These are phyloP conservation scores for Strix uralensis DNA, from an alignment of 2,113 vertebrate species.

Conservation along the genomic window DNA sequence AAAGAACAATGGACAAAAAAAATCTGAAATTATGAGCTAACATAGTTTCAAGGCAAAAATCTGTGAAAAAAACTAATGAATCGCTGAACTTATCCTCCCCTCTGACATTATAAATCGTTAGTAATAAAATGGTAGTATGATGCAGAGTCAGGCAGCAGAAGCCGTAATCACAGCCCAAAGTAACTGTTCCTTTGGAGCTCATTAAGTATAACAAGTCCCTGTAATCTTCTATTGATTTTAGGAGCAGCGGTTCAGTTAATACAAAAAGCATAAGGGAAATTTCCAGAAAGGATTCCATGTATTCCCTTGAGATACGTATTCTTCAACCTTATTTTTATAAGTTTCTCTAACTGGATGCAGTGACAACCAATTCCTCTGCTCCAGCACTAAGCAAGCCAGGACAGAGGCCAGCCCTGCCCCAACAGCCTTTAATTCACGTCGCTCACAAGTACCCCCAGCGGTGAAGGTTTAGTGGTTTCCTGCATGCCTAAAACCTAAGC, in stretches of 20 bases:
- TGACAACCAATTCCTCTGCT: neutral
- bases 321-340: neutral
- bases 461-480: neutral
- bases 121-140: neutral
- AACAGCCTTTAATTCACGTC: neutral
- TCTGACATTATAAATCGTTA: neutral
- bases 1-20: neutral
- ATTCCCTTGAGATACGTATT: neutral
- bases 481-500: neutral
- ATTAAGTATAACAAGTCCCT: neutral
- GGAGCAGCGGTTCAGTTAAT: neutral
- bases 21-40: neutral
- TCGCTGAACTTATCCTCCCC: neutral
- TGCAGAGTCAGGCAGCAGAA: neutral
- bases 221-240: slow-evolving; percentile 9
- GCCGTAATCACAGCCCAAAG: neutral
- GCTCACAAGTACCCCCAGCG: fast-evolving
- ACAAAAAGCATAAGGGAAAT: neutral
- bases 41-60: neutral
- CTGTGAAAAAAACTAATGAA: neutral
- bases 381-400: neutral
- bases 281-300: neutral
- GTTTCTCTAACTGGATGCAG: neutral
- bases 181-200: slow-evolving; percentile 21
- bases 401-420: neutral